Percentiles rank a stretch among this genome's conserved stretches.
These are phyloP conservation scores for Idris sp. DNA, from an alignment of 1,140 invertebrate species.

Conservation along the genomic window DNA sequence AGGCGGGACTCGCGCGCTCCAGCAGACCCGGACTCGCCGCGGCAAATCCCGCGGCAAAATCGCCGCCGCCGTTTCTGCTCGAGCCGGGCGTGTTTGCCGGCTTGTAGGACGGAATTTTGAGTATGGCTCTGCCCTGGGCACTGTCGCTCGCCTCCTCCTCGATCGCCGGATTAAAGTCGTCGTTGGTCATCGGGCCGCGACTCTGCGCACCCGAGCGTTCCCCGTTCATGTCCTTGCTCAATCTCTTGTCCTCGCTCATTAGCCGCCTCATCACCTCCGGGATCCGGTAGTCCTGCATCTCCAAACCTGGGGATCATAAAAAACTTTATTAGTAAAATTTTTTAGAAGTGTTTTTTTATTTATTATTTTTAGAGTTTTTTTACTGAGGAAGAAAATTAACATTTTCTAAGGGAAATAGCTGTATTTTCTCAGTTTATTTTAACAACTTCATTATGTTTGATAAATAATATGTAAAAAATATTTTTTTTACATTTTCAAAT, in stretches of 20 bases:
- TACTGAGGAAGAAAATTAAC: too few relatives aligned
- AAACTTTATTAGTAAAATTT: too few relatives aligned
- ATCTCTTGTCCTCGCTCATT: slow-evolving; percentile 79
- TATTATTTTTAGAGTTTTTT: too few relatives aligned
- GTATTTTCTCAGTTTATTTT: too few relatives aligned
- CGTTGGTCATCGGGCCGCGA: slow-evolving; percentile 73
- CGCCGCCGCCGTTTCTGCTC: slow-evolving; percentile 80
- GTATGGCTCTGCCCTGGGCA: slow-evolving; percentile 83
- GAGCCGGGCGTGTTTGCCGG: slow-evolving; percentile 82
- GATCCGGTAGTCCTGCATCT: slow-evolving; percentile 76
- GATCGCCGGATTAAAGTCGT: slow-evolving; percentile 75
- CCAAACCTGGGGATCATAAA: too few relatives aligned
- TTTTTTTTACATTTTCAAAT: too few relatives aligned
- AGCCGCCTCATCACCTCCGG: slow-evolving; percentile 82
- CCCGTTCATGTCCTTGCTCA: slow-evolving; percentile 75
- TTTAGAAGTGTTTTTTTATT: too few relatives aligned
- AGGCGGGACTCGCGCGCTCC: slow-evolving; percentile 74
- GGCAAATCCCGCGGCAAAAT: slow-evolving; percentile 70
- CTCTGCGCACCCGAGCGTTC: slow-evolving; percentile 69
- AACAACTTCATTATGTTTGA: too few relatives aligned
- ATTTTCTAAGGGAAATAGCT: too few relatives aligned
- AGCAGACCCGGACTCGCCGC: slow-evolving; percentile 74
- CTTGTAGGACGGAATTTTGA: slow-evolving; percentile 95
- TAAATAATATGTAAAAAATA: too few relatives aligned
- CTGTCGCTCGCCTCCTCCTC: slow-evolving; percentile 79